phyloP scores from a whole-genome alignment of 2,888 invertebrate species.

The Cinara cedri region DNA sequence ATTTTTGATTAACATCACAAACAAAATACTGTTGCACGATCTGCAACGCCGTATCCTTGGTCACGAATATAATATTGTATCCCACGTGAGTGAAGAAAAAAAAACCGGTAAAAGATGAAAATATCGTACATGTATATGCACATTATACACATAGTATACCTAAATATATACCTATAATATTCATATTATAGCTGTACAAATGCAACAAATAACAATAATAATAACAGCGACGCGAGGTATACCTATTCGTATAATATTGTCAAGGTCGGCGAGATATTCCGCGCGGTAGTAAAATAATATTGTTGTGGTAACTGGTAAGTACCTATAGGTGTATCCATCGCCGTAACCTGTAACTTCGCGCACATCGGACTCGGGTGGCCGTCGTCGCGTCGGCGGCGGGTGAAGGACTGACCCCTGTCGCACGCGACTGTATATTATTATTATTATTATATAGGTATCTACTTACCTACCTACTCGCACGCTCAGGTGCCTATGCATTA shows the following conservation, averaged over 20 bases:
- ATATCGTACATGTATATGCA: background rate
- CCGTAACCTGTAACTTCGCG: too few relatives aligned
- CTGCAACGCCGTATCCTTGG: constrained; percentile 11
- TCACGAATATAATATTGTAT: background rate
- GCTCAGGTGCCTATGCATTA: background rate
- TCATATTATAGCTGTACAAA: background rate
- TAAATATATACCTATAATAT: background rate
- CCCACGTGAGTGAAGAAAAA: background rate
- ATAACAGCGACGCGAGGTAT: constrained; percentile 18
- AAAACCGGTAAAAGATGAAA: constrained; percentile 2
- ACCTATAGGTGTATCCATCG: too few relatives aligned
- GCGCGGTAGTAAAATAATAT: background rate
- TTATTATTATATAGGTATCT: background rate
- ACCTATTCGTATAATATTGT: too few relatives aligned
- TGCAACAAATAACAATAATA: constrained; percentile 5
- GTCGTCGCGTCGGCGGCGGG: constrained; percentile 5
- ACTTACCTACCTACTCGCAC: background rate
- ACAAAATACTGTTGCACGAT: too few relatives aligned
- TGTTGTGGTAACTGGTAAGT: too few relatives aligned
- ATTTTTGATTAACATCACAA: background rate
- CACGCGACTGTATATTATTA: background rate
- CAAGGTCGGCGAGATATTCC: constrained; percentile 36
- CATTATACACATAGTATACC: background rate
- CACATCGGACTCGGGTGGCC: constrained; percentile 20
- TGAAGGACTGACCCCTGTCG: constrained; percentile 49